These are phyloP conservation scores for Dipus sagitta DNA, from an alignment of 2,797 vertebrate genomes.

Conservation along the genomic window DNA sequence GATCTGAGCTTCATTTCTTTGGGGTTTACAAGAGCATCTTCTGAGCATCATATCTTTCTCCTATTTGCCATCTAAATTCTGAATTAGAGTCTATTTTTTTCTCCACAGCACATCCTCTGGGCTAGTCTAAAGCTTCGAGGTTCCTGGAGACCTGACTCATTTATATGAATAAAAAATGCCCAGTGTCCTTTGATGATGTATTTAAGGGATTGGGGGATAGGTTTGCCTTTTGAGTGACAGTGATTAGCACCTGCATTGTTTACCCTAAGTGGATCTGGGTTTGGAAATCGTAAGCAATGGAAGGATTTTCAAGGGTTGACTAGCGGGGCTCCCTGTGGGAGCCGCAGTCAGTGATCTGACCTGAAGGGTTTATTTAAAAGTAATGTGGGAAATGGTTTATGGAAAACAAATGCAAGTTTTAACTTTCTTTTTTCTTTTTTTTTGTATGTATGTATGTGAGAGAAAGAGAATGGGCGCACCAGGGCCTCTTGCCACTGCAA, in stretches of 20 bases:
- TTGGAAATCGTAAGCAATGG: slow-evolving; percentile 50
- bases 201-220: slow-evolving; percentile 10
- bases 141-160: slow-evolving; percentile 20
- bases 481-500: background rate
- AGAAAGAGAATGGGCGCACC: too few species aligned
- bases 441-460: too few species aligned
- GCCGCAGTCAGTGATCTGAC: background rate
- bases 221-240: slow-evolving; percentile 53
- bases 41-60: background rate
- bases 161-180: background rate
- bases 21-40: slow-evolving; percentile 47
- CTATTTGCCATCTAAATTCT: slow-evolving; percentile 64
- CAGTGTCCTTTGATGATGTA: background rate
- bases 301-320: slow-evolving; percentile 34
- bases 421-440: too few species aligned
- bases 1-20: slow-evolving; percentile 61
- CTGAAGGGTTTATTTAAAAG: background rate
- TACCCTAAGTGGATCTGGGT: slow-evolving; percentile 50
- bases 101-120: slow-evolving; percentile 16
- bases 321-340: background rate
- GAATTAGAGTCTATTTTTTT: slow-evolving; percentile 70
- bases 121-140: background rate
- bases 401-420: slow-evolving; percentile 48
- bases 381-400: slow-evolving; percentile 27
- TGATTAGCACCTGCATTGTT: slow-evolving; percentile 42